A percentile compares a stretch with the other conserved stretches of the same genome.
Evolutionary conservation across 2,113 vertebrate species (phyloP).

Genomic region (Tragelaphus buxtoni): DNA sequence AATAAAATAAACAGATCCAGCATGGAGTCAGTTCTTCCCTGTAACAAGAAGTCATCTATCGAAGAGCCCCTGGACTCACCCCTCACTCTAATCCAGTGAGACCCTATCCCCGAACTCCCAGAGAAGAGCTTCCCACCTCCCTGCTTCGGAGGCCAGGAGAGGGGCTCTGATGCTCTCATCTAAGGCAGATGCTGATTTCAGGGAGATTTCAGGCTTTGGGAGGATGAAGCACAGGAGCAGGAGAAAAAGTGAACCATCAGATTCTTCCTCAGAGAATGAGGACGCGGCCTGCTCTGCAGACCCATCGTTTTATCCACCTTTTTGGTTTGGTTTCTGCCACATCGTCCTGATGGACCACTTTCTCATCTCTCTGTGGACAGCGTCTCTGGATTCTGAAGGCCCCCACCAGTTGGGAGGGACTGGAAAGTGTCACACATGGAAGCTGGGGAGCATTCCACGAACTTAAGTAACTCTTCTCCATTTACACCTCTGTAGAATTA

Average conservation of each 20-base stretch:
- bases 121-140: no score
- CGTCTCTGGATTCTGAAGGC: neutral
- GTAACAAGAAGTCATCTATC: neutral
- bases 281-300: fast-evolving
- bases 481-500: fast-evolving
- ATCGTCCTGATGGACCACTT: fast-evolving
- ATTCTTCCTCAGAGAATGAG: fast-evolving
- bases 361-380: neutral
- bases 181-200: no score
- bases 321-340: fast-evolving
- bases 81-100: neutral
- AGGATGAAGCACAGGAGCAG: fast-evolving
- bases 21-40: neutral
- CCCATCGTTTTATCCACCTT: fast-evolving
- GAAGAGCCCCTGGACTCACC: no score
- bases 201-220: neutral
- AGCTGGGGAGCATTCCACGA: neutral
- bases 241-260: fast-evolving
- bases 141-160: fast-evolving
- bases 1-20: neutral
- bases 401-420: fast-evolving
- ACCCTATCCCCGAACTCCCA: neutral
- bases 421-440: fast-evolving
- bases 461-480: fast-evolving
- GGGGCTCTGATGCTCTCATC: fast-evolving